phyloP scores from a whole-genome alignment of 2,113 vertebrate species.

The Fregetta grallaria region DNA sequence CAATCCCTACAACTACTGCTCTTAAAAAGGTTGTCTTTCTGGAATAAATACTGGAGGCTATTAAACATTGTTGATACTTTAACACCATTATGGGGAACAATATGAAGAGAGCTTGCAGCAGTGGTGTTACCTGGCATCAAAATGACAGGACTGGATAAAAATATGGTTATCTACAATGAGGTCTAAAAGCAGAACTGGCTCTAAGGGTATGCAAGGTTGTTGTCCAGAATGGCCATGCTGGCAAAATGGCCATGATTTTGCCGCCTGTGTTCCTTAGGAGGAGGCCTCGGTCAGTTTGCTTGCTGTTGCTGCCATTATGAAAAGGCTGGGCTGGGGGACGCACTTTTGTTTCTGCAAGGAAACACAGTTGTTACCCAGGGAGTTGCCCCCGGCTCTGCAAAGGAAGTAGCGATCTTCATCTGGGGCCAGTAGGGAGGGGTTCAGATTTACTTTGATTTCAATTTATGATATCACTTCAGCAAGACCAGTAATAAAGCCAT shows the following conservation, averaged over 20 bases:
- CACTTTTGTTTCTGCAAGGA: background rate
- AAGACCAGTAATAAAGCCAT: background rate
- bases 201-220: background rate
- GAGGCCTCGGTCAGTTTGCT: background rate
- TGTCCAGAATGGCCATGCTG: background rate
- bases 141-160: background rate
- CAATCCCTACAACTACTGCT: background rate
- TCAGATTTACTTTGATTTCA: background rate
- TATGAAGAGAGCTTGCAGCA: background rate
- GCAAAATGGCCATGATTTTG: background rate
- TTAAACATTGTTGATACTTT: background rate
- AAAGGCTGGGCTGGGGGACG: background rate
- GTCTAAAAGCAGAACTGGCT: background rate
- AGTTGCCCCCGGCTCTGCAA: background rate
- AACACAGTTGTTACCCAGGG: background rate
- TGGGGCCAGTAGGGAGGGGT: background rate
- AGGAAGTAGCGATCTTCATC: background rate
- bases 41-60: background rate
- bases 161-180: rapidly evolving
- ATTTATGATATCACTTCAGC: background rate
- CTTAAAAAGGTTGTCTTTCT: background rate
- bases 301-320: background rate
- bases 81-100: background rate
- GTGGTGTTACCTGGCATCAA: background rate
- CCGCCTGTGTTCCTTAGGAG: background rate